Percentiles rank a stretch among this genome's conserved stretches.
These are phyloP conservation scores for Patella caerulea DNA, from an alignment of 2,888 invertebrate genomes.

Conservation along the genomic window DNA sequence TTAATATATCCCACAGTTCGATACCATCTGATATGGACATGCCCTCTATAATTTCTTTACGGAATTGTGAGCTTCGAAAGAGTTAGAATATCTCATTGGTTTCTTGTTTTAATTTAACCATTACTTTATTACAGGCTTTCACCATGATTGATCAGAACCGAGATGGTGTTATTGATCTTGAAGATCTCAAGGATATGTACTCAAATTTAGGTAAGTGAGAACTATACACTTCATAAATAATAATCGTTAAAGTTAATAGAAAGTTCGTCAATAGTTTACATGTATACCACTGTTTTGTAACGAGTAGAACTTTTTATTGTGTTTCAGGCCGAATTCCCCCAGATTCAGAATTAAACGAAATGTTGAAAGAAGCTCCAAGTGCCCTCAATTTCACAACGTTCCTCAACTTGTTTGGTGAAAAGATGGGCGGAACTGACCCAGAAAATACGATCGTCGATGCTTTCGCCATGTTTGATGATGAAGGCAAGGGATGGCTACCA, in stretches of 20 bases:
- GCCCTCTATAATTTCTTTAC: no score
- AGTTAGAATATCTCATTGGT: no score
- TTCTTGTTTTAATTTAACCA: no score
- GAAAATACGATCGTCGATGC: slow-evolving; percentile 73
- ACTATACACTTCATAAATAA: no score
- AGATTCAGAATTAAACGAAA: slow-evolving; percentile 62
- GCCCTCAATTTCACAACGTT: slow-evolving; percentile 70
- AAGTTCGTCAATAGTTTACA: no score
- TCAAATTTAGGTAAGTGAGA: slow-evolving; percentile 71
- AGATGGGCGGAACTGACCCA: slow-evolving; percentile 72
- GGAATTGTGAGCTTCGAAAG: no score
- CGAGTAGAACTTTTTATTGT: neutral
- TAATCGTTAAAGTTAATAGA: no score
- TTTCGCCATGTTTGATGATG: slow-evolving; percentile 74
- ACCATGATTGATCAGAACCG: slow-evolving; percentile 75
- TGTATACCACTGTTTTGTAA: no score
- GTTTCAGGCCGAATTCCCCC: slow-evolving; percentile 56
- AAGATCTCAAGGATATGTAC: slow-evolving; percentile 73
- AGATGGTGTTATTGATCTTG: slow-evolving; percentile 73
- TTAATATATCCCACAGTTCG: no score
- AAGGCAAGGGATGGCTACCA: slow-evolving; percentile 69
- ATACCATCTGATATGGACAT: no score
- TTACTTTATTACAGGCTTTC: slow-evolving; percentile 69
- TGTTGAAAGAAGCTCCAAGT: slow-evolving; percentile 69
- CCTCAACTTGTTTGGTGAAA: slow-evolving; percentile 70